Percentiles rank a stretch among this genome's conserved stretches.
Evolutionary conservation across 2,797 vertebrate species (phyloP).

Genomic region (Leptodactylus fallax): DNA sequence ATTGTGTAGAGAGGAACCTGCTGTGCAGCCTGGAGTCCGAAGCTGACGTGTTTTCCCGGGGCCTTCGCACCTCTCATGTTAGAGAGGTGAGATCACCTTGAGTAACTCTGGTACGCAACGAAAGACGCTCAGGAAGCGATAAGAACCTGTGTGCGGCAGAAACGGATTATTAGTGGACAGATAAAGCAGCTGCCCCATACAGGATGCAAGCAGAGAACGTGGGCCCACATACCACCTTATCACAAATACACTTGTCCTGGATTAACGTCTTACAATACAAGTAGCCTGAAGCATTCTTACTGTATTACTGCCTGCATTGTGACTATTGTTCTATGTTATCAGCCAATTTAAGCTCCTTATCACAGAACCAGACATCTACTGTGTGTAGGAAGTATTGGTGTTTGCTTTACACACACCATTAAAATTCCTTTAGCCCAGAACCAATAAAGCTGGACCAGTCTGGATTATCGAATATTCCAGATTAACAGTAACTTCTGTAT

Average conservation of each 20-base stretch:
- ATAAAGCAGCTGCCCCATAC: not conserved
- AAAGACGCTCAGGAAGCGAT: too few relatives aligned
- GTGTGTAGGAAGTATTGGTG: not conserved
- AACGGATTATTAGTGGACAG: not conserved
- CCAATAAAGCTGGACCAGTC: too few relatives aligned
- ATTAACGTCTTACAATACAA: not conserved
- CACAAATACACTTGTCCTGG: too few relatives aligned
- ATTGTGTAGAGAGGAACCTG: not conserved
- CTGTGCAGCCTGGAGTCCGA: not conserved
- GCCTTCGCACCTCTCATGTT: not conserved
- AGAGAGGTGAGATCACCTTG: not conserved
- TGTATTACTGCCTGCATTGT: too few relatives aligned
- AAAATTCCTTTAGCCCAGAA: too few relatives aligned
- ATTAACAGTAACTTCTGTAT: too few relatives aligned
- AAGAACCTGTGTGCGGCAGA: too few relatives aligned
- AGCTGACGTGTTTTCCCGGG: not conserved
- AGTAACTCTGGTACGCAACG: not conserved
- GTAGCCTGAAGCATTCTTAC: not conserved
- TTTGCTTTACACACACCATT: too few relatives aligned
- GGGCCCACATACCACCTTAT: not conserved
- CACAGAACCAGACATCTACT: not conserved
- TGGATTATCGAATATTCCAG: too few relatives aligned
- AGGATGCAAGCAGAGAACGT: not conserved
- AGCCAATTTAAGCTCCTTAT: not conserved
- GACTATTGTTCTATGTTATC: not conserved